Percentiles rank a stretch among this genome's conserved stretches.
These are phyloP conservation scores for Acanthurus lineatus DNA, from an alignment of 2,797 vertebrate genomes.

Conservation along the genomic window DNA sequence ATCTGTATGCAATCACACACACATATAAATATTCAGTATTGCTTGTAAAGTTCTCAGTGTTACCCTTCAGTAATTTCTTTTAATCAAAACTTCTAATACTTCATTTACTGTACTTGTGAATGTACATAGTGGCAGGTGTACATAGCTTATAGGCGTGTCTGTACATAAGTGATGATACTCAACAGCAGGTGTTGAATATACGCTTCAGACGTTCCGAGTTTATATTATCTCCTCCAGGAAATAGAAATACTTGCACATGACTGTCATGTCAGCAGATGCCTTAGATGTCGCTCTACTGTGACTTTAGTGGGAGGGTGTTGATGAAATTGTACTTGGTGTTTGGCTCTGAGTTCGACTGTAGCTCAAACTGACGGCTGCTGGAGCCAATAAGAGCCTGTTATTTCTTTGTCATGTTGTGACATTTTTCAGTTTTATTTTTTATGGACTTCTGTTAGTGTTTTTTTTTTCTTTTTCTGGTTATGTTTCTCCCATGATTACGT, in stretches of 20 bases:
- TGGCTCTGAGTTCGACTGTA: conserved; percentile 3
- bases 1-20: background rate
- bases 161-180: background rate
- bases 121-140: conserved; percentile 31
- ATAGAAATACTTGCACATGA: conserved; percentile 50
- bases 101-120: conserved; percentile 34
- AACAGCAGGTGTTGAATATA: conserved; percentile 39
- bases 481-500: conserved; percentile 21
- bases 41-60: conserved; percentile 9
- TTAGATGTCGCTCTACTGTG: conserved; percentile 51
- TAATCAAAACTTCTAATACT: background rate
- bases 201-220: conserved; percentile 42
- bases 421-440: background rate
- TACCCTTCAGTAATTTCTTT: background rate
- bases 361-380: conserved; percentile 17
- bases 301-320: conserved; percentile 8
- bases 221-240: background rate
- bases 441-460: background rate
- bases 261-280: conserved; percentile 54
- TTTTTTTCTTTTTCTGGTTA: background rate
- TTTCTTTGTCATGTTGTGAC: background rate
- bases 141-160: conserved; percentile 20
- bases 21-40: conserved; percentile 24
- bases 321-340: conserved; percentile 26
- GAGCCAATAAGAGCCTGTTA: conserved; percentile 20